Conservation (phyloP, 2,888 invertebrate species). For the Listrodromus nycthemerus region DNA sequence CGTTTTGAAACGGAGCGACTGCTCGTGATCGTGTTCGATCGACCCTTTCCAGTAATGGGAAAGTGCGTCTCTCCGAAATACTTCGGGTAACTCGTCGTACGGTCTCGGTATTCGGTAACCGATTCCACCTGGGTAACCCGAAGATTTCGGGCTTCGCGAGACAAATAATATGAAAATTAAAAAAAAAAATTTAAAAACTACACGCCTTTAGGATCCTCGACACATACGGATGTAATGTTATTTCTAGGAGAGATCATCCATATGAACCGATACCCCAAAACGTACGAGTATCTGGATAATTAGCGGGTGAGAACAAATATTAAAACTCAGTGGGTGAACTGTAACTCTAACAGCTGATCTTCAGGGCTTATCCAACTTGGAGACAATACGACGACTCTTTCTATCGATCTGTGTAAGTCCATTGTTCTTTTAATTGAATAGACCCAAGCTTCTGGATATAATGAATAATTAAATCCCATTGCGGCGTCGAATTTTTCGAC, state of each 20-base stretch:
- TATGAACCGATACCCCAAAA: conserved; percentile 66
- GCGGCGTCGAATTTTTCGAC: conserved; percentile 11
- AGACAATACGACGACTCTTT: conserved; percentile 64
- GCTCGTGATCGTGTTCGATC: conserved; percentile 20
- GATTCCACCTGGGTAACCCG: conserved; percentile 25
- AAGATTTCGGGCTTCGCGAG: conserved; percentile 57
- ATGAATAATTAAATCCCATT: conserved; percentile 20
- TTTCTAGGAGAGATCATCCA: conserved; percentile 67
- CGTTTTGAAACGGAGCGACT: conserved; percentile 24
- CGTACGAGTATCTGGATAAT: conserved; percentile 66
- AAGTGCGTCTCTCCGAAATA: conserved; percentile 23
- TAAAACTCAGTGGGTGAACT: conserved; percentile 57
- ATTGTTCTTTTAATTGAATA: conserved; percentile 66
- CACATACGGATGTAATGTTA: conserved; percentile 69
- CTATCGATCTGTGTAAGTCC: conserved; percentile 66
- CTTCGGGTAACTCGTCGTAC: conserved; percentile 10
- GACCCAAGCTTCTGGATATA: conserved; percentile 64
- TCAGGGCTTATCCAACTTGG: conserved; percentile 64
- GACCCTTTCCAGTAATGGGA: conserved; percentile 30
- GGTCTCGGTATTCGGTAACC: conserved; percentile 6
- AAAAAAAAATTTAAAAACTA: conserved; percentile 40
- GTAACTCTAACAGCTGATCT: conserved; percentile 65
- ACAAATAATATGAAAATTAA: conserved; percentile 40
- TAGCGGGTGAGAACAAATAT: conserved; percentile 62
- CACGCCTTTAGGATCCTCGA: conserved; percentile 63